phyloP scores from a whole-genome alignment of 2,888 invertebrate species.

The Buathra laborator region DNA sequence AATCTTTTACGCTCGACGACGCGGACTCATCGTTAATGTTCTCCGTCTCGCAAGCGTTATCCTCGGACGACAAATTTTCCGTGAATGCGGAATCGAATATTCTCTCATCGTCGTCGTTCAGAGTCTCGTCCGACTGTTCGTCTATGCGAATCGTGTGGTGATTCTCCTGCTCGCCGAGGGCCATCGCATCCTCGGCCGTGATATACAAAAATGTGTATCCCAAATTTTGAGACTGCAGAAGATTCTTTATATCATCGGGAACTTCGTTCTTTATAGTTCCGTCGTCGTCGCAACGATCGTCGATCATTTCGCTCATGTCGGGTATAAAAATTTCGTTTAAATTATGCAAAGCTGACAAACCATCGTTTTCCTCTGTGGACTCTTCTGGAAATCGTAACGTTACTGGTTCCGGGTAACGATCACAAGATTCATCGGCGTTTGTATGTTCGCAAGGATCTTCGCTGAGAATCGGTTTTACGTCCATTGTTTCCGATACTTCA shows the following conservation, averaged over 20 bases:
- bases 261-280: constrained; percentile 67
- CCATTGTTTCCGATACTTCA: constrained; percentile 16
- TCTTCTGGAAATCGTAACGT: neutral
- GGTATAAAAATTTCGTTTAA: constrained; percentile 31
- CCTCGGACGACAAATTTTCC: neutral
- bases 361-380: neutral
- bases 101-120: neutral
- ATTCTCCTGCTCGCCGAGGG: neutral
- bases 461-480: constrained; percentile 19
- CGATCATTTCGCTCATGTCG: neutral
- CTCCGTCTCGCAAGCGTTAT: neutral
- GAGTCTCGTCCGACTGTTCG: neutral
- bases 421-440: neutral
- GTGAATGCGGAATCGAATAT: neutral
- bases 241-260: constrained; percentile 69
- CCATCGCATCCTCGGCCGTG: constrained; percentile 53
- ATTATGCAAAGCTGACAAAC: constrained; percentile 1
- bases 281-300: neutral
- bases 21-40: neutral
- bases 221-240: constrained; percentile 68
- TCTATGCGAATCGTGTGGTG: neutral
- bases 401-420: neutral
- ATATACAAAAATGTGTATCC: constrained; percentile 77
- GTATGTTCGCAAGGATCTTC: neutral
- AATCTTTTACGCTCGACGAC: constrained; percentile 4